Evolutionary conservation across 2,113 vertebrate species (phyloP), one percentile per base, ranked within the genome.

Genomic region (Gnathonemus echidnorhynchus): DNA sequence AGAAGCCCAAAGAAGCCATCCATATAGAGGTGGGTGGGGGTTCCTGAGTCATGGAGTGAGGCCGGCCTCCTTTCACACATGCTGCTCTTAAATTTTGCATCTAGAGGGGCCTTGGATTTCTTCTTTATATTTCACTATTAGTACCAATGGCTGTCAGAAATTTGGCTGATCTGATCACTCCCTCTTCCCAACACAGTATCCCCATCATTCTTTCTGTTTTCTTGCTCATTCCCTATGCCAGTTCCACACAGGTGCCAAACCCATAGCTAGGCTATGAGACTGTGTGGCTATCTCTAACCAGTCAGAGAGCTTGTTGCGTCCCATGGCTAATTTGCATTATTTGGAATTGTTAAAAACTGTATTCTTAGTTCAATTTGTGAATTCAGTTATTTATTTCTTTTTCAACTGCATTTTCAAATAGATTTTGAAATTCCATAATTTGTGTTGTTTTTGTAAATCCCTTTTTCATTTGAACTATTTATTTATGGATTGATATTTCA

Each of bases 1-100:
- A 97, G 95, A 98, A 98, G 89, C 97, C 97, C 0, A 96, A 96
- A 88, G 96, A 97, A 1, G 97, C 97, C 11, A 95, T 99, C 93
- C 95, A 97, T 46, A 93, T 99, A 35, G 97, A 99, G 97, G 98
- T 98, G 91, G 94, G 93, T 50, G 35, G 13, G 62, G 39, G 92
- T 77, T 87, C 5, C 70, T 77, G 35, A 77, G 70, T 77, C 70
- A 39, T 7, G 35, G 74, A 80, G 74, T 80, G 15, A 80, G 35
- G 74, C 35, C 7, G 11, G 10, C n/a, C 74, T 39, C 35, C 31
- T 80, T 35, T 80, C 35, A 42, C 35, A 8, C 35, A 35, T 15
- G 3, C 11, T 0, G 27, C 27, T 13, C 52, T 19, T 19, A 1
- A 19, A 53, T 53, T 53, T 53, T 53, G 0, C 53, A 7, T 31